A percentile compares a stretch with the other conserved stretches of the same genome.
These are phyloP conservation scores for Artemia sp. DNA, from an alignment of 2,888 invertebrate species.

Conservation along the genomic window DNA sequence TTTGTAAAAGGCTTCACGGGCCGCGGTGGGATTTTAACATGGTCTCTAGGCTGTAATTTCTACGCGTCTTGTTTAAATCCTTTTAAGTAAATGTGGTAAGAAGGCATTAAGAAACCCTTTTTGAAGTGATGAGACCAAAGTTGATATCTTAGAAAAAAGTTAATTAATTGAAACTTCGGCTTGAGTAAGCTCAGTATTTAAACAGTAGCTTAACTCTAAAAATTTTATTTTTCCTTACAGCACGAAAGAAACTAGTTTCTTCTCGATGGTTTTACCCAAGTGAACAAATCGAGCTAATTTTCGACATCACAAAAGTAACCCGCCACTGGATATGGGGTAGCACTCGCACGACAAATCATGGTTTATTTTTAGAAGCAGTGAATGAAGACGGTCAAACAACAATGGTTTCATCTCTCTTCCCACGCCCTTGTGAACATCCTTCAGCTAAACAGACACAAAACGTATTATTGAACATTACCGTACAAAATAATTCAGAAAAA, in stretches of 20 bases:
- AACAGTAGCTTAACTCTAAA: no score
- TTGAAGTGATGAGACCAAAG: no score
- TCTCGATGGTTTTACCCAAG: not conserved
- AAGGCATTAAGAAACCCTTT: no score
- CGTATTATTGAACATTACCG: not conserved
- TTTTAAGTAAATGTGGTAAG: no score
- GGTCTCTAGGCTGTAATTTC: no score
- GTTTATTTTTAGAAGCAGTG: not conserved
- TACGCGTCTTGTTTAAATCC: no score
- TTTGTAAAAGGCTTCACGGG: no score
- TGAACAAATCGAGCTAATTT: not conserved
- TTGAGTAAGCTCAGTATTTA: no score
- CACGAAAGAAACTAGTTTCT: conserved; percentile 1
- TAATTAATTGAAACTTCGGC: no score
- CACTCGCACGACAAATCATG: conserved; percentile 13
- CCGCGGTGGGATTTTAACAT: no score
- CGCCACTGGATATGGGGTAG: not conserved
- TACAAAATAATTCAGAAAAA: not conserved
- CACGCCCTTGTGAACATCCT: not conserved
- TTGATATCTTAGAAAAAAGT: no score
- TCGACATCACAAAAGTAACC: conserved; percentile 7
- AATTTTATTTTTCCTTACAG: not conserved
- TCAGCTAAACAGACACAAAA: not conserved
- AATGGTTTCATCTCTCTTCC: not conserved
- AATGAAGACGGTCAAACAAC: not conserved